Conservation (phyloP, 35 echinoderm and acorn worm genomes). For the Heliocidaris erythrogramma region DNA sequence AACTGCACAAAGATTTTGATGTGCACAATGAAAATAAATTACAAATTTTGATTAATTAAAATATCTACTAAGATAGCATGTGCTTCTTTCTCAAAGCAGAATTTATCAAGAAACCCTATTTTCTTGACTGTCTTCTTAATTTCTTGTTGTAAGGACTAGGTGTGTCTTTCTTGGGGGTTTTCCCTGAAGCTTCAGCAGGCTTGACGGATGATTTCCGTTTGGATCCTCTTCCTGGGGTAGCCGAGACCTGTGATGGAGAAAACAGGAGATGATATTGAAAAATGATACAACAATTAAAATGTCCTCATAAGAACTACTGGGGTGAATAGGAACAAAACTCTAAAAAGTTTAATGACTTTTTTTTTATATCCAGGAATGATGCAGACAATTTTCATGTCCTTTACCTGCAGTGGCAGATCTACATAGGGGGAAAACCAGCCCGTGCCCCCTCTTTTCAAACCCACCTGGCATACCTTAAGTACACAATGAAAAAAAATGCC, state of each 20-base stretch:
- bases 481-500: no score
- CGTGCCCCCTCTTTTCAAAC: no score
- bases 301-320: background rate
- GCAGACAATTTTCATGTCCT: no score
- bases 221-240: background rate
- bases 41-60: background rate
- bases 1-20: background rate
- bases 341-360: no score
- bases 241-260: background rate
- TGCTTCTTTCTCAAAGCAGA: no score
- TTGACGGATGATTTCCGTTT: background rate
- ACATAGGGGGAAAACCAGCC: no score
- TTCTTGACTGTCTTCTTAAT: background rate
- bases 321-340: no score
- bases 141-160: constrained; percentile 36
- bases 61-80: no score
- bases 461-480: no score
- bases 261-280: background rate
- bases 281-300: background rate
- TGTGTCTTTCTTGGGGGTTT: background rate
- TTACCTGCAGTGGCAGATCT: no score
- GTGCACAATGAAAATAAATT: background rate
- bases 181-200: background rate
- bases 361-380: no score
- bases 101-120: background rate